Conservation (phyloP, 2,888 invertebrate species). For the Drosophila nr. medialis region DNA sequence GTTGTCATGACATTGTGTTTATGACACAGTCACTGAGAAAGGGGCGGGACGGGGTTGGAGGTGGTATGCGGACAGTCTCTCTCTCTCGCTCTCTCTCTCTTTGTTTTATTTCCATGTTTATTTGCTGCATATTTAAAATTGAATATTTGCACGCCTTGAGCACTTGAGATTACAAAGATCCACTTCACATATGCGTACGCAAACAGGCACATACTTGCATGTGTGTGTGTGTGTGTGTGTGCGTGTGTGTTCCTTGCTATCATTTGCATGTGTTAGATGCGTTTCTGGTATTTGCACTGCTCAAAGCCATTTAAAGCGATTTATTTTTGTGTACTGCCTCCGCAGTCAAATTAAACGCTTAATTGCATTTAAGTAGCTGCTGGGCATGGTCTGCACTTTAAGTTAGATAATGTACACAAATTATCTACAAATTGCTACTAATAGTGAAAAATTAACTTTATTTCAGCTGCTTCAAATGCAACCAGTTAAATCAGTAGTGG, state of each 20-base stretch:
- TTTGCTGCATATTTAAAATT: slow-evolving; percentile 75
- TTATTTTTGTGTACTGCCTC: slow-evolving; percentile 56
- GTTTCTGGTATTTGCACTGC: slow-evolving; percentile 72
- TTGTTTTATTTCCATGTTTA: slow-evolving; percentile 35
- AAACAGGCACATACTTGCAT: slow-evolving; percentile 37
- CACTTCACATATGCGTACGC: slow-evolving; percentile 67
- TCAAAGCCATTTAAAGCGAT: slow-evolving; percentile 78
- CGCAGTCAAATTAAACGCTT: slow-evolving; percentile 44
- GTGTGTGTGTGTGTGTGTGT: slow-evolving; percentile 4
- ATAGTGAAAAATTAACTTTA: not conserved
- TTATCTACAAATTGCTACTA: not conserved
- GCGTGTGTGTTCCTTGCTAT: slow-evolving; percentile 56
- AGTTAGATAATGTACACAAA: slow-evolving; percentile 6
- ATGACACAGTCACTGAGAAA: slow-evolving; percentile 58
- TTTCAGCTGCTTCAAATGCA: not conserved
- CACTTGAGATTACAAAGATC: slow-evolving; percentile 76
- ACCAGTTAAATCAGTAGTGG: not conserved
- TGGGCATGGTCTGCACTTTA: slow-evolving; percentile 19
- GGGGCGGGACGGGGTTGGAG: not conserved
- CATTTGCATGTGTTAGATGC: slow-evolving; percentile 75
- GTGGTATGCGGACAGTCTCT: slow-evolving; percentile 8
- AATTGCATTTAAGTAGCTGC: slow-evolving; percentile 50
- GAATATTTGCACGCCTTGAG: slow-evolving; percentile 80
- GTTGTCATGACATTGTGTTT: slow-evolving; percentile 82
- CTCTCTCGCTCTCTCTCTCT: not conserved